These are phyloP conservation scores for Siphamia tubifer DNA, from an alignment of 2,113 vertebrate genomes.

Conservation along the genomic window DNA sequence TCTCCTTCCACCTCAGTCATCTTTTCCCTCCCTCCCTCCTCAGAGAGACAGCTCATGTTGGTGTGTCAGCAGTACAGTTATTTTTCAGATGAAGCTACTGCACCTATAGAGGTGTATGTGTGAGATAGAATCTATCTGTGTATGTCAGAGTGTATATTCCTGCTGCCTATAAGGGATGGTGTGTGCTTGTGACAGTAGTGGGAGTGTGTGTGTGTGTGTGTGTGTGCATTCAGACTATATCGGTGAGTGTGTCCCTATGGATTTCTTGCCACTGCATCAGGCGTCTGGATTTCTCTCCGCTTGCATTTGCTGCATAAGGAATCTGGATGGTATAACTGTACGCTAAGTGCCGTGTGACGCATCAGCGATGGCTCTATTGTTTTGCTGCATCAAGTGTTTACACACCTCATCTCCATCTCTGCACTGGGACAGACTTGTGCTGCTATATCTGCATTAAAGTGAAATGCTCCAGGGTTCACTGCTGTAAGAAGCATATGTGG, in stretches of 20 bases:
- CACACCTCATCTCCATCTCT: constrained; percentile 10
- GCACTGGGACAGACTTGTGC: constrained; percentile 31
- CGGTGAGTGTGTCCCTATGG: background rate
- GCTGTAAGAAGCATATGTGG: constrained; percentile 26
- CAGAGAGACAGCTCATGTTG: constrained; percentile 52
- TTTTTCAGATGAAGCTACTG: constrained; percentile 45
- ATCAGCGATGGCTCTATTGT: constrained; percentile 45
- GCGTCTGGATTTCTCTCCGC: constrained; percentile 3
- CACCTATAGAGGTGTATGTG: constrained; percentile 20
- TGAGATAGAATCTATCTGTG: background rate
- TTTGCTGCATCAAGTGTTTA: constrained; percentile 47
- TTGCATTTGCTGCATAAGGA: constrained; percentile 52
- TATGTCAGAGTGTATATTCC: constrained; percentile 1
- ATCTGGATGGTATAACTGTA: constrained; percentile 1
- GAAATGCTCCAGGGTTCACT: constrained; percentile 27
- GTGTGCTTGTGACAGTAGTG: background rate
- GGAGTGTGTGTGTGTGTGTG: background rate
- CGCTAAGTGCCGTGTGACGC: constrained; percentile 28
- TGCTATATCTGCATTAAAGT: constrained; percentile 36
- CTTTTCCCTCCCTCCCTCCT: background rate
- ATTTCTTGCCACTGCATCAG: constrained; percentile 34
- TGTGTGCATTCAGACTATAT: background rate
- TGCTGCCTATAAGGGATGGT: background rate
- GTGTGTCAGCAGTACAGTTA: constrained; percentile 56
- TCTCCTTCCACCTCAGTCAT: no score